Conservation (phyloP, 2,797 vertebrate genomes). For the Triplophysa yarkandensis region DNA sequence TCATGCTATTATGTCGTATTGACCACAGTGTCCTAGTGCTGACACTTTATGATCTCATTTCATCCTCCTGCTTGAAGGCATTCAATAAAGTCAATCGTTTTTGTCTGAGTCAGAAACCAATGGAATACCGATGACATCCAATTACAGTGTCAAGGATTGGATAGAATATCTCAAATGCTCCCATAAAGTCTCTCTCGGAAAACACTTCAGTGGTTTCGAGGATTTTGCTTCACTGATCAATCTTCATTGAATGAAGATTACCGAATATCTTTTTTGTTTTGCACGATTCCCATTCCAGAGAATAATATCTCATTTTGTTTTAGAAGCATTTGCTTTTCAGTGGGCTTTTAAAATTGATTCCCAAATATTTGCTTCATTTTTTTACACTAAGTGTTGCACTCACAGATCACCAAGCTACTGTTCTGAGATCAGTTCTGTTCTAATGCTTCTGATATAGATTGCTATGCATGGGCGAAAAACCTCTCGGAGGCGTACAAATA, state of each 20-base stretch:
- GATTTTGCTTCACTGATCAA: background rate
- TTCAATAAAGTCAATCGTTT: slow-evolving; percentile 11
- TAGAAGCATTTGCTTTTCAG: background rate
- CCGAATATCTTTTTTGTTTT: background rate
- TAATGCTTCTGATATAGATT: no score
- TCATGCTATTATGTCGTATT: background rate
- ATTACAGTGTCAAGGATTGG: background rate
- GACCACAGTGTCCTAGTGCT: background rate
- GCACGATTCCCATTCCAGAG: slow-evolving; percentile 7
- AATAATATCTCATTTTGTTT: no score
- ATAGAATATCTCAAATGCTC: slow-evolving; percentile 1
- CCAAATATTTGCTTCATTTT: no score
- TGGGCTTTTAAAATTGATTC: slow-evolving; percentile 2
- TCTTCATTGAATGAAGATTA: background rate
- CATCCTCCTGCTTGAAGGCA: background rate
- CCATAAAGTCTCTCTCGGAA: slow-evolving; percentile 6
- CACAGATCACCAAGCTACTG: no score
- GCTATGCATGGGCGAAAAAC: no score
- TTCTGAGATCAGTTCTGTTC: no score
- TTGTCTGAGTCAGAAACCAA: background rate
- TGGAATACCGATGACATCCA: slow-evolving; percentile 8
- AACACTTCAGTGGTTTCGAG: background rate
- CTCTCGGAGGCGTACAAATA: no score
- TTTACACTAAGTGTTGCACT: no score
- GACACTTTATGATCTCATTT: slow-evolving; percentile 1